Conservation (phyloP, 1,140 invertebrate species). For the Pentalonia nigronervosa region DNA sequence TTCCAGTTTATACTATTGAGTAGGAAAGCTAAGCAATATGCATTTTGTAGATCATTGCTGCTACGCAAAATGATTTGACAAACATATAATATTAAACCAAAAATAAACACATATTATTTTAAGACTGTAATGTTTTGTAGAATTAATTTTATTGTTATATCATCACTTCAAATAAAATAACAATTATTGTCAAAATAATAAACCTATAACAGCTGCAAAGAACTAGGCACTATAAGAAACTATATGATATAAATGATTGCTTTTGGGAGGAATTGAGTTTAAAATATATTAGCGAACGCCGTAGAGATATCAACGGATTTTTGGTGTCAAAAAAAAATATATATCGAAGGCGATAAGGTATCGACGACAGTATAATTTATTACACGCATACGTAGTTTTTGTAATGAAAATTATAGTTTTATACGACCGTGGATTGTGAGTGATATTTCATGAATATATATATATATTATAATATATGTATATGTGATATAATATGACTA, state of each 20-base stretch:
- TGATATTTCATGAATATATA: background rate
- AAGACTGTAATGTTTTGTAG: background rate
- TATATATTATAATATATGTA: background rate
- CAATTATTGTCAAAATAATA: no score
- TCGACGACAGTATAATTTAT: background rate
- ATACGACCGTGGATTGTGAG: no score
- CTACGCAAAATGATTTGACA: background rate
- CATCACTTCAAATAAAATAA: no score
- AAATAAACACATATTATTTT: background rate
- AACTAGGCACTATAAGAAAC: no score
- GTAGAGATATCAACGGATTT: background rate
- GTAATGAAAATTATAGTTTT: background rate
- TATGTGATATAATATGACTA: background rate
- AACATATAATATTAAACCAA: background rate
- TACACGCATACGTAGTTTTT: background rate
- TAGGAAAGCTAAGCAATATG: background rate
- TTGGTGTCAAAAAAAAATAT: background rate
- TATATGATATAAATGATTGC: no score
- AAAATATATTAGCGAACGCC: no score
- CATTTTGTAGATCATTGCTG: no score
- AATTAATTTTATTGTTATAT: no score
- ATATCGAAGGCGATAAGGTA: background rate
- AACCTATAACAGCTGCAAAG: no score
- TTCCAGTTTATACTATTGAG: background rate
- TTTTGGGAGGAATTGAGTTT: no score